Percentiles rank a stretch among this genome's conserved stretches.
Evolutionary conservation across 1,140 invertebrate species (phyloP).

Genomic region (Littorina saxatilis): DNA sequence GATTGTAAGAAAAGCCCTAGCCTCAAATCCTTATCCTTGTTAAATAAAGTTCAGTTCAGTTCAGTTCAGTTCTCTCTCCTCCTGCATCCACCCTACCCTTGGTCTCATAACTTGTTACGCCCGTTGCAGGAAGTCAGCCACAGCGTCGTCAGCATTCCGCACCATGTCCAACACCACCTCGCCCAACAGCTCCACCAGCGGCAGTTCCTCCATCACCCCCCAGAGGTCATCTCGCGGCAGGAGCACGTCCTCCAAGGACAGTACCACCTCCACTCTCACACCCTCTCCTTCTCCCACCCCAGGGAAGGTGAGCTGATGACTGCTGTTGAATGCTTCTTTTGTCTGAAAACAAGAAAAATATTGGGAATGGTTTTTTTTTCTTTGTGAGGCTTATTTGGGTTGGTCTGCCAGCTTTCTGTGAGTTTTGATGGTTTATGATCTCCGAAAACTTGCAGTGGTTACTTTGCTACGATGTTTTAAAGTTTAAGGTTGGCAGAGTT

Average conservation of each 20-base stretch:
- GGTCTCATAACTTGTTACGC: too few species aligned
- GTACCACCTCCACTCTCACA: slow-evolving; percentile 72
- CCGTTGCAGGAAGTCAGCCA: slow-evolving; percentile 49
- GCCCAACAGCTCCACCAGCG: slow-evolving; percentile 73
- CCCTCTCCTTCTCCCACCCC: slow-evolving; percentile 72
- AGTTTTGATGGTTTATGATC: slow-evolving; percentile 13
- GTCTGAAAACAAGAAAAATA: too few species aligned
- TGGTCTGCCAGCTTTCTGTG: not conserved
- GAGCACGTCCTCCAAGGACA: slow-evolving; percentile 70
- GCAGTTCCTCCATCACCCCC: slow-evolving; percentile 71
- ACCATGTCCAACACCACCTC: slow-evolving; percentile 70
- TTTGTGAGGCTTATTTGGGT: not conserved
- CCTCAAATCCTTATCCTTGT: too few species aligned
- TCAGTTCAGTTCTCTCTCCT: too few species aligned
- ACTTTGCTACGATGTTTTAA: too few species aligned
- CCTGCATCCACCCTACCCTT: too few species aligned
- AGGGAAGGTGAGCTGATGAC: slow-evolving; percentile 59
- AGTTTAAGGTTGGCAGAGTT: too few species aligned
- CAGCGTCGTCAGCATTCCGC: slow-evolving; percentile 60
- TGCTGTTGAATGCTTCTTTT: too few species aligned
- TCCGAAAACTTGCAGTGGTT: too few species aligned
- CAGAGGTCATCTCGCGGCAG: slow-evolving; percentile 62
- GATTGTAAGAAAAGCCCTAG: too few species aligned
- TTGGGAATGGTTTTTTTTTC: not conserved
- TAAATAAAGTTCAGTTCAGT: too few species aligned